phyloP scores from a whole-genome alignment of 2,113 vertebrate genomes.

The Axis porcinus region DNA sequence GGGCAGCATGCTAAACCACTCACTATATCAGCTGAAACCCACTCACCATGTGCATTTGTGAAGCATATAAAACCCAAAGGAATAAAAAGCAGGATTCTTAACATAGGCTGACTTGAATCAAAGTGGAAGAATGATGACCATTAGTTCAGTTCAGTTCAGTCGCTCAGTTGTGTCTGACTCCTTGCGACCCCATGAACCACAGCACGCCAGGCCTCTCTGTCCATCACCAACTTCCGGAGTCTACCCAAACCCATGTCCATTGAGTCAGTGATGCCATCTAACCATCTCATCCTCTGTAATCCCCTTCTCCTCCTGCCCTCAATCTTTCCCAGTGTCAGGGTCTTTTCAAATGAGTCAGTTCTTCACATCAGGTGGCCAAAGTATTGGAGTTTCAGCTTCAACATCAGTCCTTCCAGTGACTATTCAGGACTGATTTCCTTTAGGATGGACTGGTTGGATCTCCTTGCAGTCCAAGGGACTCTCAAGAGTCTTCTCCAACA shows the following conservation, averaged over 20 bases:
- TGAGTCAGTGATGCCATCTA: not conserved
- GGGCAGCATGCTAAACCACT: not conserved
- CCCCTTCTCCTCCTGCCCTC: not conserved
- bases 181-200: accelerated
- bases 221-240: not conserved
- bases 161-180: not conserved
- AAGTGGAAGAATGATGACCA: not conserved
- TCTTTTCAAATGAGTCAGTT: not conserved
- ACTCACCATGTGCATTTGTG: too few relatives aligned
- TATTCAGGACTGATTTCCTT: not conserved
- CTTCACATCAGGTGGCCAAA: not conserved
- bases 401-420: not conserved
- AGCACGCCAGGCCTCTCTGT: not conserved
- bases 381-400: not conserved
- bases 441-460: not conserved
- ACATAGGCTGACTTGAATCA: not conserved
- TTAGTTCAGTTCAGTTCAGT: not conserved
- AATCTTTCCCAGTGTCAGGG: not conserved
- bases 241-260: not conserved
- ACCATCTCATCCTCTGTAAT: not conserved
- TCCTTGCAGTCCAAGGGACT: not conserved
- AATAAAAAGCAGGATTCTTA: not conserved
- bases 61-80: not conserved
- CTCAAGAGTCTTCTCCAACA: not conserved
- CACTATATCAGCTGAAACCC: not conserved